Percentiles rank a stretch among this genome's conserved stretches.
Conservation (phyloP, 2,888 invertebrate species). For the Augiades crinisus region DNA sequence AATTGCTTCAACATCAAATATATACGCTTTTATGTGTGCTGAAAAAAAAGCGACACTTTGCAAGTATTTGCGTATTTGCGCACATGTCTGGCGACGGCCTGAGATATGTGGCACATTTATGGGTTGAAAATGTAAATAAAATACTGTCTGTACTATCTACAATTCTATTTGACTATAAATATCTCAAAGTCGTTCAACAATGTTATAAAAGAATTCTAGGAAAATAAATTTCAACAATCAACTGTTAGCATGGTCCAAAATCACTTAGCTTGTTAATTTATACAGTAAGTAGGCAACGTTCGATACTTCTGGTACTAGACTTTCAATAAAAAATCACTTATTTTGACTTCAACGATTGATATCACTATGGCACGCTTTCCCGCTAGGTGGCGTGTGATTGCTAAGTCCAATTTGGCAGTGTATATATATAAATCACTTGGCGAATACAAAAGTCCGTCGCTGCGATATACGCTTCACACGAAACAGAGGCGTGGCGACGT, state of each 20-base stretch:
- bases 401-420: constrained; percentile 10
- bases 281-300: no score
- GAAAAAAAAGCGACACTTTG: no score
- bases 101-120: constrained; percentile 30
- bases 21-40: no score
- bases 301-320: no score
- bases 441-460: constrained; percentile 1
- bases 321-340: no score
- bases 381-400: not conserved
- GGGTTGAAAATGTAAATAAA: constrained; percentile 22
- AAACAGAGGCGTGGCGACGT: not conserved
- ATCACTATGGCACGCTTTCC: not conserved
- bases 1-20: no score
- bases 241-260: not conserved
- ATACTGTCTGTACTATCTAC: constrained; percentile 8
- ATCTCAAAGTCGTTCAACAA: no score
- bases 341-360: no score
- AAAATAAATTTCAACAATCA: not conserved
- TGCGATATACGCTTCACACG: not conserved
- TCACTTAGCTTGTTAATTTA: not conserved
- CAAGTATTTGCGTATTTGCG: no score
- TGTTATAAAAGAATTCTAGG: not conserved
- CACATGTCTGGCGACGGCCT: no score
- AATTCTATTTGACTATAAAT: no score
- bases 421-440: not conserved